These are phyloP conservation scores for Dolomedes plantarius DNA, from an alignment of 2,888 invertebrate species.

Conservation along the genomic window DNA sequence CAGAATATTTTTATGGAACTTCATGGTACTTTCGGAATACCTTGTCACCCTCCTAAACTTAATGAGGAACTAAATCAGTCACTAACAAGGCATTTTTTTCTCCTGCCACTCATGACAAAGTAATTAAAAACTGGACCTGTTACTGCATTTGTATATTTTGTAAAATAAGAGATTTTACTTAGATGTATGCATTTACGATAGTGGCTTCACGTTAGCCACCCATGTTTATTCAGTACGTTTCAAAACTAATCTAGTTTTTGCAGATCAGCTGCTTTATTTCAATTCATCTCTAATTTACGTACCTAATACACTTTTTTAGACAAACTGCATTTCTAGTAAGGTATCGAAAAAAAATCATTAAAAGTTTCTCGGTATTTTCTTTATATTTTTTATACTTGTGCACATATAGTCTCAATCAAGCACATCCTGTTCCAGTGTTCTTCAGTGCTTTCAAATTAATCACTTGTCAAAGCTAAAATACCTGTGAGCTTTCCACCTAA, in stretches of 20 bases:
- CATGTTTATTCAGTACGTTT: conserved; percentile 17
- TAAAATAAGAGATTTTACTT: conserved; percentile 62
- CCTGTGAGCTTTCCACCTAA: neutral
- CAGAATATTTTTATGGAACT: conserved; percentile 57
- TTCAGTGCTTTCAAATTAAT: neutral
- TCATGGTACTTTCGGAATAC: conserved; percentile 13
- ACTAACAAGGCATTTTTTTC: conserved; percentile 40
- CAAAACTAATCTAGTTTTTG: conserved; percentile 3
- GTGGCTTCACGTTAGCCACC: conserved; percentile 12
- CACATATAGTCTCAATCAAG: neutral
- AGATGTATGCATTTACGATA: conserved; percentile 52
- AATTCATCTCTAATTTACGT: neutral
- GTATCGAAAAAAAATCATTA: neutral
- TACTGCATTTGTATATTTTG: conserved; percentile 60
- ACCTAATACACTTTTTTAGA: conserved; percentile 19
- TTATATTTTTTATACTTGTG: conserved; percentile 26
- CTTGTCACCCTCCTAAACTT: conserved; percentile 26
- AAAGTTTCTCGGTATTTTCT: neutral
- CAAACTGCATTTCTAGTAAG: neutral
- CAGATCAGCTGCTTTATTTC: neutral
- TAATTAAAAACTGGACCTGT: conserved; percentile 36
- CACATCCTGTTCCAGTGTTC: neutral
- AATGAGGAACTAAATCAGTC: conserved; percentile 34
- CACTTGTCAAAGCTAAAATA: neutral
- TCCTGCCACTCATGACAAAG: conserved; percentile 61